phyloP scores from a whole-genome alignment of 2,888 invertebrate genomes.

The Ceraclea dissimilis region DNA sequence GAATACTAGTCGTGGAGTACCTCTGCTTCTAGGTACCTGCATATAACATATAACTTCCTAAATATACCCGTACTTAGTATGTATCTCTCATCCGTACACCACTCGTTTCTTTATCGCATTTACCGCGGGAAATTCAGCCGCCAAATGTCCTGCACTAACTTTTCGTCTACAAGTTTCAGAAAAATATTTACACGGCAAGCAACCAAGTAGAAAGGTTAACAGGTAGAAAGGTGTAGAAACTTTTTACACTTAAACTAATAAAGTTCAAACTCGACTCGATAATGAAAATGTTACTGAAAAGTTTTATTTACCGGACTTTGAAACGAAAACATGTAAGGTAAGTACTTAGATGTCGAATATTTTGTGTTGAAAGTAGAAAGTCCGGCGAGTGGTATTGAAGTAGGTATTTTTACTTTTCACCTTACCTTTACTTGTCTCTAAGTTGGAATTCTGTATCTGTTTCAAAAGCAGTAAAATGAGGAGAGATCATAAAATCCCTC shows the following conservation, averaged over 20 bases:
- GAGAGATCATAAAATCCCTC: conserved; percentile 13
- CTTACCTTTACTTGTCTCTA: background rate
- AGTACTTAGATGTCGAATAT: no score
- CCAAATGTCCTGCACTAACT: conserved; percentile 7
- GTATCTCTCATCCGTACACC: background rate
- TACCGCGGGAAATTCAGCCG: conserved; percentile 11
- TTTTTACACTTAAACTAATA: no score
- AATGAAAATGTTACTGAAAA: no score
- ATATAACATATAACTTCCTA: no score
- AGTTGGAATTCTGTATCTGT: background rate
- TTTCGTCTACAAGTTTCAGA: background rate
- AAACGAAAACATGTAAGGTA: no score
- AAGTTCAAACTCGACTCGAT: no score
- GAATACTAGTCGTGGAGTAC: no score
- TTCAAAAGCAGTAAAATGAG: conserved; percentile 13
- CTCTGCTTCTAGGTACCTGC: no score
- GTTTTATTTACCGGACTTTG: no score
- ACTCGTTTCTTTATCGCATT: conserved; percentile 8
- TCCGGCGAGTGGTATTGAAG: no score
- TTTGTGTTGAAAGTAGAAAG: no score
- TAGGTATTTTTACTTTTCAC: background rate
- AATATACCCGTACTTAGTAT: no score
- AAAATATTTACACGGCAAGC: background rate
- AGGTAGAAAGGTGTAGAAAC: background rate
- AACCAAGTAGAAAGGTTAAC: background rate